Evolutionary conservation across 2,888 invertebrate genomes (phyloP), one percentile per base, ranked within the genome.

Genomic region (Carterocephalus palaemon): DNA sequence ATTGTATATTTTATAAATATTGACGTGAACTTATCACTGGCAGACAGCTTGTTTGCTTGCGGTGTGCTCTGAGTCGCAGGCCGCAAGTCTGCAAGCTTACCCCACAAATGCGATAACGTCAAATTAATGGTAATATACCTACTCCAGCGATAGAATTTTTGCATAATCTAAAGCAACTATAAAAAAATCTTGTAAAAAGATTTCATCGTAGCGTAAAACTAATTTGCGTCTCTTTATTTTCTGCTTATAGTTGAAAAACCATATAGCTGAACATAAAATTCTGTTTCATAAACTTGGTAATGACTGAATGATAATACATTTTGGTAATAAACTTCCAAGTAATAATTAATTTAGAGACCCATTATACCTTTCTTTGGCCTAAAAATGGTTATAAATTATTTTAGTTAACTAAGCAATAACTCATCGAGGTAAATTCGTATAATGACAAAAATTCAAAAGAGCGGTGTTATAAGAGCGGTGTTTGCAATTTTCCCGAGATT

Each of bases 401-500:
- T 28, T 28, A 28, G 28, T 28, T 28, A 28, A 39, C 28, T 38
- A 9, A 22, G 34, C 12, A 34, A 22, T 23, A 23, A 23, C 29
- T 29, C 17, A 29, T 29, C 15, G 9, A 22, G 6, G 24, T 19
- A 34, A 38, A 33, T 26, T 28, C 15, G n/a, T 20, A 28, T 29
- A 28, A 33, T 29, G 17, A 40, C 16, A 46, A 26, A 40, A 39
- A 39, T 39, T 29, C 13, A 39, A 39, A 22, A 23, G 43, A 37
- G 23, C 23, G 36, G 31, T 38, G 38, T 53, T 53, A 57, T 54
- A 52, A 55, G 57, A 54, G 56, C 57, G 54, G 52, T 55, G 52
- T 60, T 62, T 63, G 65, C 64, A 67, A 66, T 64, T 63, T 59
- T 59, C 59, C n/a, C 55, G 63, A 70, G 75, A 75, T 70, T 72